Evolutionary conservation across 1,140 invertebrate species (phyloP).

Genomic region (Ruditapes philippinarum): DNA sequence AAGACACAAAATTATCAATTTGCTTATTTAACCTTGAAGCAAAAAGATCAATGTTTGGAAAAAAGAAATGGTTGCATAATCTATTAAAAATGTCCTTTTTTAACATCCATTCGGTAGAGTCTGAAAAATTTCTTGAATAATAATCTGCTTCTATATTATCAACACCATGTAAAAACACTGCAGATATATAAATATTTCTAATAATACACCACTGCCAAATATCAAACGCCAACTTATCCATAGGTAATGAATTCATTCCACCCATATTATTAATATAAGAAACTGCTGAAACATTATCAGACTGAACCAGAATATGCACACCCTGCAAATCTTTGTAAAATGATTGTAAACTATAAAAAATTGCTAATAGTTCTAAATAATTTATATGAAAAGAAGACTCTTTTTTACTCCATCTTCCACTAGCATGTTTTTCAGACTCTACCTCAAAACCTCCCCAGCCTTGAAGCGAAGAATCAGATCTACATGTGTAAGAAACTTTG

Average conservation of each 20-base stretch:
- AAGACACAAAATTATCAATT: conserved; percentile 19
- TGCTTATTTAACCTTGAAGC: conserved; percentile 51
- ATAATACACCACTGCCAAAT: conserved; percentile 60
- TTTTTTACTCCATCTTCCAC: too few relatives aligned
- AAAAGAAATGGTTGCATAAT: background rate
- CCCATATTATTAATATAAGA: conserved; percentile 62
- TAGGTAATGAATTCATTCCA: conserved; percentile 12
- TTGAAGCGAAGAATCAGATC: too few relatives aligned
- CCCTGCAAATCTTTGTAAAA: background rate
- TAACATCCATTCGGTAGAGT: conserved; percentile 54
- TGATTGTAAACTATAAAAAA: conserved; percentile 44
- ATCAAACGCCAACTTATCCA: conserved; percentile 47
- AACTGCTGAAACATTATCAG: conserved; percentile 52
- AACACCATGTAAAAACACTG: conserved; percentile 29
- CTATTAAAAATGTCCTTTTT: conserved; percentile 29
- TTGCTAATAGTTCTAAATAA: conserved; percentile 41
- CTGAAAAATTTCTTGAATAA: conserved; percentile 22
- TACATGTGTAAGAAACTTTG: too few relatives aligned
- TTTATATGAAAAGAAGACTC: too few relatives aligned
- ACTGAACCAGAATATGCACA: conserved; percentile 47
- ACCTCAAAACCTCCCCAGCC: too few relatives aligned
- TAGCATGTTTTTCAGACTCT: too few relatives aligned
- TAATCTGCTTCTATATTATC: conserved; percentile 34
- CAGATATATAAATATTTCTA: conserved; percentile 47
- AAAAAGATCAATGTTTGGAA: conserved; percentile 55